Percentiles rank a stretch among this genome's conserved stretches.
These are phyloP conservation scores for Bombus breviceps DNA, from an alignment of 1,140 invertebrate genomes.

Conservation along the genomic window DNA sequence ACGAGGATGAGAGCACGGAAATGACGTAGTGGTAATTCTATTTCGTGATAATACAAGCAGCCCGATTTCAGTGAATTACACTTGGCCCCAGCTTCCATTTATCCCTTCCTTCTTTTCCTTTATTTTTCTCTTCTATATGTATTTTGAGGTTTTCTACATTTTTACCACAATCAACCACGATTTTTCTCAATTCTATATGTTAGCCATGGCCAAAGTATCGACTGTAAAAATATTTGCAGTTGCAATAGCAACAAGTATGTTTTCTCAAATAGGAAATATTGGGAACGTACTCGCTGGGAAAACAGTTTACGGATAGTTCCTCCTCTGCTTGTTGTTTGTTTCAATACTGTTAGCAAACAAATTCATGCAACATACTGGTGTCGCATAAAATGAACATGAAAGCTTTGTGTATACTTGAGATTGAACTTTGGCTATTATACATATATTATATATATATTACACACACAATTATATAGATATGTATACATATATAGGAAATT, in stretches of 20 bases:
- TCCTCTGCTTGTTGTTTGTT: not conserved
- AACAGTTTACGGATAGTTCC: accelerated
- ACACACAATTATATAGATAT: too few relatives aligned
- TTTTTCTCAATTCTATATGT: too few relatives aligned
- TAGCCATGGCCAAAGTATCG: accelerated
- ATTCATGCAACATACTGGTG: too few relatives aligned
- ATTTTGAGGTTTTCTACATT: too few relatives aligned
- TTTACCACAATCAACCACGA: too few relatives aligned
- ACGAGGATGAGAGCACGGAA: not conserved
- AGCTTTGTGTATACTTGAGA: too few relatives aligned
- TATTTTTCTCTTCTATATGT: not conserved
- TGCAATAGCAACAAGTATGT: too few relatives aligned
- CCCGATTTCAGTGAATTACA: not conserved
- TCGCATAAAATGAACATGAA: too few relatives aligned
- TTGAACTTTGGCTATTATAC: too few relatives aligned
- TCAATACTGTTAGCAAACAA: not conserved
- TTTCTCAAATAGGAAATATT: not conserved
- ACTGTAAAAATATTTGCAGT: too few relatives aligned
- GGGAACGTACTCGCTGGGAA: accelerated
- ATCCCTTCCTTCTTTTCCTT: not conserved
- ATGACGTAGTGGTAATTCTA: not conserved
- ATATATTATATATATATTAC: too few relatives aligned
- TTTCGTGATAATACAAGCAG: not conserved
- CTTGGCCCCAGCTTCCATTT: not conserved
- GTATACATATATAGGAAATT: too few relatives aligned